These are phyloP conservation scores for Paedocypris sp. DNA, from an alignment of 2,113 vertebrate genomes.

Conservation along the genomic window DNA sequence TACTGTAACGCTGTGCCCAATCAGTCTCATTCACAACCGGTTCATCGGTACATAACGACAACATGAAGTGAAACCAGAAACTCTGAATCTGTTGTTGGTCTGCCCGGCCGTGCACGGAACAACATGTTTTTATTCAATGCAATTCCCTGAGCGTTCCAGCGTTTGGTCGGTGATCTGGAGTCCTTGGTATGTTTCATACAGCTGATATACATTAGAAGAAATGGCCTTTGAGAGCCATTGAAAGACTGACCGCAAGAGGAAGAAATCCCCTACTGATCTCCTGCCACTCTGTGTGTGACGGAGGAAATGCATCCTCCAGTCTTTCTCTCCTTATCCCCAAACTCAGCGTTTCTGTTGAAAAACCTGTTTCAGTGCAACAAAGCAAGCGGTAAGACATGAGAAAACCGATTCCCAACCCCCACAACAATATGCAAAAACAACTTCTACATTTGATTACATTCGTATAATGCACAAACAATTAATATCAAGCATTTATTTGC, in stretches of 20 bases:
- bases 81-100: too few relatives aligned
- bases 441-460: too few relatives aligned
- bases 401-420: too few relatives aligned
- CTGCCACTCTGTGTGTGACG: conserved; percentile 54
- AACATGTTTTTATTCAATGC: conserved; percentile 24
- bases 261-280: conserved; percentile 54
- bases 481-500: too few relatives aligned
- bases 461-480: too few relatives aligned
- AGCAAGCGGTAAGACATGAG: too few relatives aligned
- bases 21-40: neutral
- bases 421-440: too few relatives aligned
- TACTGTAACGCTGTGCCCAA: neutral
- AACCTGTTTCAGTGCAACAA: neutral
- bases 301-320: conserved; percentile 43
- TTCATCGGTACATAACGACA: too few relatives aligned
- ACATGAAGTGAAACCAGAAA: too few relatives aligned
- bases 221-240: conserved; percentile 64
- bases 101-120: too few relatives aligned
- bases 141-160: conserved; percentile 47
- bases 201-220: conserved; percentile 63
- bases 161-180: conserved; percentile 44
- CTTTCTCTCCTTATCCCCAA: conserved; percentile 11
- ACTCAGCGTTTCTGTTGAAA: neutral
- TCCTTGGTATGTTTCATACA: conserved; percentile 59
- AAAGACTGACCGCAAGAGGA: conserved; percentile 59